These are phyloP conservation scores for Temnothorax ravouxi DNA, from an alignment of 2,888 invertebrate genomes.

Conservation along the genomic window DNA sequence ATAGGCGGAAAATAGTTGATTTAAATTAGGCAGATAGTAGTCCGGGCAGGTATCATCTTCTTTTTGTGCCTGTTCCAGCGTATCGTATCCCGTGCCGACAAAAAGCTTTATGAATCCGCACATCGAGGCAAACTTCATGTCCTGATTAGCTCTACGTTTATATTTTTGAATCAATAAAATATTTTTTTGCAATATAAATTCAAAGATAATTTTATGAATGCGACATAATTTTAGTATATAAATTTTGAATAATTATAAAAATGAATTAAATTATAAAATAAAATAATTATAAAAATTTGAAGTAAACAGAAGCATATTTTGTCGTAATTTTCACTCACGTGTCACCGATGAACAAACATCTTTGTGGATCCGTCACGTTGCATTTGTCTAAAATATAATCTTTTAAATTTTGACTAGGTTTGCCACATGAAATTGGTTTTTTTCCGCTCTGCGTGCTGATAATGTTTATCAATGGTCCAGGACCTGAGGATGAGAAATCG, in stretches of 20 bases:
- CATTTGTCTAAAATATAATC: slow-evolving; percentile 81
- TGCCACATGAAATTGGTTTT: slow-evolving; percentile 86
- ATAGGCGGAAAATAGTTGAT: slow-evolving; percentile 12
- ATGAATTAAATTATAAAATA: neutral
- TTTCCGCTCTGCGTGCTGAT: slow-evolving; percentile 85
- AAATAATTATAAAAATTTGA: neutral
- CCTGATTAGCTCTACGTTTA: slow-evolving; percentile 76
- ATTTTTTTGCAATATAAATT: neutral
- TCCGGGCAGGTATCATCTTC: slow-evolving; percentile 68
- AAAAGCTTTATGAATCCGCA: slow-evolving; percentile 80
- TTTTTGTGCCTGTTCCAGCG: slow-evolving; percentile 60
- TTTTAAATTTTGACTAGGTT: slow-evolving; percentile 86
- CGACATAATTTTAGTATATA: neutral
- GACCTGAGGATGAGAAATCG: slow-evolving; percentile 82
- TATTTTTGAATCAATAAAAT: slow-evolving; percentile 16
- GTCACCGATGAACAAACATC: slow-evolving; percentile 83
- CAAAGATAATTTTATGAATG: neutral
- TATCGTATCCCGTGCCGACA: slow-evolving; percentile 77
- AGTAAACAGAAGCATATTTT: neutral
- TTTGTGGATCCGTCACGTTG: slow-evolving; percentile 73
- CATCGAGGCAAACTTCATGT: slow-evolving; percentile 80
- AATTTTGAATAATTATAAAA: neutral
- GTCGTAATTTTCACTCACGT: slow-evolving; percentile 76
- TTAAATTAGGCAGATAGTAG: slow-evolving; percentile 72
- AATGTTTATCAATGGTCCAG: slow-evolving; percentile 86